phyloP scores from a whole-genome alignment of 2,888 invertebrate species.

The Tiliacea aurago region DNA sequence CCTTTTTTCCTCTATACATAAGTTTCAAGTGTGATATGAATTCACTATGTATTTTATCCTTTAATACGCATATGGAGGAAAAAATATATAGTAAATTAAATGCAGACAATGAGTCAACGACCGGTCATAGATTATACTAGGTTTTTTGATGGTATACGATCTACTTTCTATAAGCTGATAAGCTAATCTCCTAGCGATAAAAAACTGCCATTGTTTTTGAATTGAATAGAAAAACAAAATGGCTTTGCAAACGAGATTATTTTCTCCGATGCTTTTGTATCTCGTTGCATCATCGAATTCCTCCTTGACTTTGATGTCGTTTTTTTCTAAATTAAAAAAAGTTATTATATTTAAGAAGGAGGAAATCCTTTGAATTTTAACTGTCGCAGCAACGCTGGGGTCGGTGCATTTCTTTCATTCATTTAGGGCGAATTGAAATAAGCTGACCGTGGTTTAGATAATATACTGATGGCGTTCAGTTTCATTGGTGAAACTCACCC shows the following conservation, averaged over 20 bases:
- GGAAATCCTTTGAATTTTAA: too few relatives aligned
- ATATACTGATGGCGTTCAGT: not conserved
- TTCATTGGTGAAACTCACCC: not conserved
- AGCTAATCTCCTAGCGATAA: slow-evolving; percentile 23
- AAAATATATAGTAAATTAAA: not conserved
- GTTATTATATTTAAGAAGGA: too few relatives aligned
- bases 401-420: too few relatives aligned
- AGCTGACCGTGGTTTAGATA: not conserved
- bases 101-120: slow-evolving; percentile 24
- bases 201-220: slow-evolving; percentile 12
- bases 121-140: slow-evolving; percentile 15
- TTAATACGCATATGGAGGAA: not conserved
- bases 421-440: too few relatives aligned
- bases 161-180: slow-evolving; percentile 35
- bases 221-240: slow-evolving; percentile 7
- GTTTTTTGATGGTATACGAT: slow-evolving; percentile 16
- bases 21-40: not conserved
- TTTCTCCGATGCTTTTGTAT: slow-evolving; percentile 14
- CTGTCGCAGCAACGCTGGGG: too few relatives aligned
- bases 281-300: slow-evolving; percentile 1
- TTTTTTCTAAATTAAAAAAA: slow-evolving; percentile 5
- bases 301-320: slow-evolving; percentile 7
- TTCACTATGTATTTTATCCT: too few relatives aligned
- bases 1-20: not conserved
- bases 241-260: not conserved